Evolutionary conservation across 2,888 invertebrate species (phyloP).

Genomic region (Campoletis raptor): DNA sequence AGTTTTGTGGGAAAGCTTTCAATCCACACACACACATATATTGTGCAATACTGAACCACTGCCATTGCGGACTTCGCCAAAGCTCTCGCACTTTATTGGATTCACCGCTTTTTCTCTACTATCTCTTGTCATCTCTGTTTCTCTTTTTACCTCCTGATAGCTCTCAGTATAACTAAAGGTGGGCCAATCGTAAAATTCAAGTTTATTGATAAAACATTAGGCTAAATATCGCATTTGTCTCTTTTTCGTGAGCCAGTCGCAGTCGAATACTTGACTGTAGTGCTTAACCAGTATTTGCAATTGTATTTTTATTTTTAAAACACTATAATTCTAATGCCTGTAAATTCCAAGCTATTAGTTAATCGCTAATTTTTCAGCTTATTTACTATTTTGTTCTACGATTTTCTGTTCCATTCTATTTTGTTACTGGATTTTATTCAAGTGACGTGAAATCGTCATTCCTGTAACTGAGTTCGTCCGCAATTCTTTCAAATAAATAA

Average conservation of each 20-base stretch:
- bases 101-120: constrained; percentile 59
- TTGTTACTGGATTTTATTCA: too few species aligned
- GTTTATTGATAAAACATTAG: background rate
- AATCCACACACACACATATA: constrained; percentile 2
- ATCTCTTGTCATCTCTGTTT: constrained; percentile 25
- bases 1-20: constrained; percentile 60
- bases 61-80: constrained; percentile 29
- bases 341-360: too few species aligned
- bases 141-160: constrained; percentile 3
- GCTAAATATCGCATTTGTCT: background rate
- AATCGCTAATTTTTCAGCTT: too few species aligned
- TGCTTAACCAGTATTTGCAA: background rate
- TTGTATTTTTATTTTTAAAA: background rate
- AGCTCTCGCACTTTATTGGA: constrained; percentile 65
- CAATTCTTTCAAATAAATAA: too few species aligned
- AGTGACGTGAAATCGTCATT: too few species aligned
- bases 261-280: background rate
- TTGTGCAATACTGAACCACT: constrained; percentile 6
- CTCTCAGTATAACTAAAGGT: background rate
- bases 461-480: too few species aligned
- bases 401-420: too few species aligned
- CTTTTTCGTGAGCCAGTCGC: background rate
- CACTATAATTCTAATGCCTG: too few species aligned
- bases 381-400: too few species aligned
- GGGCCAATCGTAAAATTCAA: background rate